Evolutionary conservation across 2,797 vertebrate genomes (phyloP), one percentile per base, ranked within the genome.

Genomic region (Harpagifer antarcticus): DNA sequence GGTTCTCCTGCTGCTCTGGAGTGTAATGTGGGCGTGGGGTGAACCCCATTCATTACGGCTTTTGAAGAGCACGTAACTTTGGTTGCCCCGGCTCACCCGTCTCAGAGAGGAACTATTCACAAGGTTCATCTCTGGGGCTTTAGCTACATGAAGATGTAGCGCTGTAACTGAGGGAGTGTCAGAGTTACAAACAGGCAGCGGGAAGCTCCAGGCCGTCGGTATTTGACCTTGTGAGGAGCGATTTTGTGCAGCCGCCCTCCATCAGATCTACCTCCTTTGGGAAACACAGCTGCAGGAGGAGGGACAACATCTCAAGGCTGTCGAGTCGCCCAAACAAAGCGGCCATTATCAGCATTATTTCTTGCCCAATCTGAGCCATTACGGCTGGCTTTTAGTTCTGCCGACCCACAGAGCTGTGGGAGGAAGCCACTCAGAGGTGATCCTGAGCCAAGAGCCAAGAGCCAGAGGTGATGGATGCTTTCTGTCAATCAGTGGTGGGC

Each of bases 281-380:
- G 74, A 84, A 86, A 83, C 62, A 42, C 90, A 91, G 84, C 84
- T 86, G 86, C 66, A 63, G 63, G 52, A 71, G 57, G 64, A 71
- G 59, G 49, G 54, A 73, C 64, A 85, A 64, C 65, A 49, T 74
- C 68, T 66, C 40, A 76, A 80, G 69, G 80, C 74, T 61, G 73
- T 37, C 3, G 62, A 74, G 40, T 40, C 67, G 12, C 79, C 83
- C 75, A 85, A 85, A 94, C 91, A 93, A 91, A 87, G 81, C 55
- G 0, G 20, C 82, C 66, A 78, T 92, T 92, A 89, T 93, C 82
- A 71, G 64, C 45, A 40, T 76, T 67, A 85, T 85, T 75, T 71
- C 79, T 68, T 40, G 37, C 64, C 84, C 73, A 68, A 27, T 69
- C 69, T 50, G 62, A 70, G 60, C 70, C 79, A 47, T 85, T 74